Percentiles rank a stretch among this genome's conserved stretches.
These are phyloP conservation scores for Synanthedon vespiformis DNA, from an alignment of 2,888 invertebrate genomes.

Conservation along the genomic window DNA sequence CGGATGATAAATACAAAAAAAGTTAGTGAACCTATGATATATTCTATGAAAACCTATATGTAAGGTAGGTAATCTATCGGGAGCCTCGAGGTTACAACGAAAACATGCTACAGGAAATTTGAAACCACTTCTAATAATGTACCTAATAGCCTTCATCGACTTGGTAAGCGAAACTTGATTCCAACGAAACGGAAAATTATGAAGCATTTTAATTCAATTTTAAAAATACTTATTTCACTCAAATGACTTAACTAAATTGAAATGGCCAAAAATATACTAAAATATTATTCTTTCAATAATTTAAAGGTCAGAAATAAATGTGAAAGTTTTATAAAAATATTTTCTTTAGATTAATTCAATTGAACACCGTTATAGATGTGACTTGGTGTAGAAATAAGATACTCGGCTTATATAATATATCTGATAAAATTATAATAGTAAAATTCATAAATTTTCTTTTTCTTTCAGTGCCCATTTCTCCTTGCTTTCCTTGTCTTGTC, in stretches of 20 bases:
- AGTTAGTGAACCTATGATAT: constrained; percentile 3
- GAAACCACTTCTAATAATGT: neutral
- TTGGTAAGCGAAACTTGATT: neutral
- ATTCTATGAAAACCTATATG: neutral
- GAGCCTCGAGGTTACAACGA: neutral
- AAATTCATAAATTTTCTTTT: too few species aligned
- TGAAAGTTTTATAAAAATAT: too few species aligned
- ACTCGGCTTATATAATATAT: too few species aligned
- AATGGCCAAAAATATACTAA: too few species aligned
- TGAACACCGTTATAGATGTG: too few species aligned
- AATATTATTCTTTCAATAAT: too few species aligned
- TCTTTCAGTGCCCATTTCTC: too few species aligned
- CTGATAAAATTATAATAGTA: too few species aligned
- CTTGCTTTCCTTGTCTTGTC: too few species aligned
- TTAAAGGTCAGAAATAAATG: too few species aligned
- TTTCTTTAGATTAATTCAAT: too few species aligned
- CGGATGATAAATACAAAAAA: neutral
- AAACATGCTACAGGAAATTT: neutral
- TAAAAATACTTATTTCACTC: neutral
- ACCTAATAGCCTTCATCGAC: neutral
- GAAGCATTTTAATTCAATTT: neutral
- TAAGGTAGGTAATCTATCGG: neutral
- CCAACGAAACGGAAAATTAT: neutral
- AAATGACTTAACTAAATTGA: neutral
- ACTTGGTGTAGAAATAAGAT: too few species aligned